A percentile compares a stretch with the other conserved stretches of the same genome.
Evolutionary conservation across 2,113 vertebrate species (phyloP).

Genomic region (Callionymus lyra): DNA sequence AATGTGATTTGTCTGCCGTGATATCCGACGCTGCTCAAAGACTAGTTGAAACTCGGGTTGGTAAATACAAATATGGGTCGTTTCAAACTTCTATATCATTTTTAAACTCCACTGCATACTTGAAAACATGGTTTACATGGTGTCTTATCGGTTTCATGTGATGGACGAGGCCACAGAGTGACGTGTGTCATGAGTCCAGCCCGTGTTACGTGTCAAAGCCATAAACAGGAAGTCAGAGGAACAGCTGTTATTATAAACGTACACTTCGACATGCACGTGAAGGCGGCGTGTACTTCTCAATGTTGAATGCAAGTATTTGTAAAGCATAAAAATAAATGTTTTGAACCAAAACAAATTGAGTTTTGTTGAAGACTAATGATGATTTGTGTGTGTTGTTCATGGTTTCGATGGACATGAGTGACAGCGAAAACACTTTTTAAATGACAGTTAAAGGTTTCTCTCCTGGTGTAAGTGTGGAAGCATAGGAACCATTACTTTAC

Average conservation of each 20-base stretch:
- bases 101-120: conserved; percentile 28
- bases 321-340: conserved; percentile 66
- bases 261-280: conserved; percentile 32
- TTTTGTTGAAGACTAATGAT: neutral
- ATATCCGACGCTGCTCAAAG: conserved; percentile 24
- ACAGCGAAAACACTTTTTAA: no score
- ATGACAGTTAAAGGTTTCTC: no score
- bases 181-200: no score
- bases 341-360: conserved; percentile 37
- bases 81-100: conserved; percentile 19
- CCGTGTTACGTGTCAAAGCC: conserved; percentile 42
- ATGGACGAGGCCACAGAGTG: no score
- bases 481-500: no score
- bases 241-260: conserved; percentile 22
- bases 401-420: no score
- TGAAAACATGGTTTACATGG: conserved; percentile 45
- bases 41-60: no score
- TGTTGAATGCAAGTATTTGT: conserved; percentile 64
- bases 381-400: no score
- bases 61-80: conserved; percentile 13
- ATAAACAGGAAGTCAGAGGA: conserved; percentile 28
- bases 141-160: conserved; percentile 34
- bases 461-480: no score
- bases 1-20: conserved; percentile 23
- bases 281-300: conserved; percentile 6